Evolutionary conservation across 2,113 vertebrate genomes (phyloP), one percentile per base, ranked within the genome.

Genomic region (Macrotus californicus): DNA sequence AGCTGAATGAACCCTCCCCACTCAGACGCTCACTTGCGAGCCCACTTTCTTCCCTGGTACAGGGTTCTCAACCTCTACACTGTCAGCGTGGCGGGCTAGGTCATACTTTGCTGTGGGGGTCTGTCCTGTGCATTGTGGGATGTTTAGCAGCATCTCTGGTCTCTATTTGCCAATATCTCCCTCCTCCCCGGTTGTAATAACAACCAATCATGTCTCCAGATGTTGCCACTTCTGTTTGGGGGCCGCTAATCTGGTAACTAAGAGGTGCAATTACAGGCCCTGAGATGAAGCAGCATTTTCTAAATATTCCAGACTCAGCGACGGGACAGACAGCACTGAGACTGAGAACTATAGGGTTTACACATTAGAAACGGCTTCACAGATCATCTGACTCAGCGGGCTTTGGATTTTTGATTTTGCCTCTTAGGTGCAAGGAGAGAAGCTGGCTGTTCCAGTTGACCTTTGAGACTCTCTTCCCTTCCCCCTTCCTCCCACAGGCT

Each of bases 401-500:
- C 77, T 72, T 67, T 43, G 22, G 36, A 43, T 29, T 80, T 89
- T 29, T 3, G 52, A 54, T 36, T 75, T 66, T 64, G 26, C 4
- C 19, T 36, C 16, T n/a, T 48, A 24, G 12, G 56, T 31, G 59
- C 34, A 50, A 72, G 4, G 41, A 36, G 59, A 36, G 73, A 92
- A 81, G 19, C 43, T 50, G n/a, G 41, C 31, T 3, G 36, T 18
- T 50, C 5, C 29, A 12, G 29, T 3, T 22, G 46, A 77, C 26
- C 39, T 52, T 52, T 66, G 73, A 22, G 83, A 9, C 4, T 14
- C 0, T 21, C 46, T 77, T 79, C 4, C 9, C 2, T 26, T 31
- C 18, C 31, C 36, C 34, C 19, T 61, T n/a, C 15, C 21, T 7
- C 14, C 12, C 21, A 66, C 0, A 0, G 8, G 16, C 19, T 46